These are phyloP conservation scores for Otis tarda DNA, from an alignment of 2,113 vertebrate species.

Conservation along the genomic window DNA sequence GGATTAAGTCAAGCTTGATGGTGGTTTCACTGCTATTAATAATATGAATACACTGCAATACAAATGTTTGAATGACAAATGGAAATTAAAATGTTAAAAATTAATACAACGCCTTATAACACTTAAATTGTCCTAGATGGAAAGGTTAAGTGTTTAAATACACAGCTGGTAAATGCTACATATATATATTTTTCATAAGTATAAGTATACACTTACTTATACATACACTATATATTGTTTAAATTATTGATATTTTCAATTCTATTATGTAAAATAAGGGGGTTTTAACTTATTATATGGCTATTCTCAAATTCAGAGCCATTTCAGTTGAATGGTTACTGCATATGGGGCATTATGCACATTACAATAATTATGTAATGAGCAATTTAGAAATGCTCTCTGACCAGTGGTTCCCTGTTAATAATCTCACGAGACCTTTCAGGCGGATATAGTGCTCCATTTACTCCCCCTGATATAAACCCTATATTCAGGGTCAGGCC, in stretches of 20 bases:
- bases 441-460: not conserved
- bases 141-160: not conserved
- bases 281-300: slow-evolving; percentile 41
- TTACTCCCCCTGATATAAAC: not conserved
- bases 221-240: not conserved
- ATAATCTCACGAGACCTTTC: not conserved
- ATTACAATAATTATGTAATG: slow-evolving; percentile 64
- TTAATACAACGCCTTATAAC: not conserved
- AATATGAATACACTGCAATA: fast-evolving
- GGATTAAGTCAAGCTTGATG: not conserved
- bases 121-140: not conserved
- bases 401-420: not conserved
- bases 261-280: not conserved
- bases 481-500: not conserved
- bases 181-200: not conserved
- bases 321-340: not conserved
- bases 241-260: not conserved
- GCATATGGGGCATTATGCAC: not conserved
- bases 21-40: not conserved
- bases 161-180: not conserved
- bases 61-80: not conserved
- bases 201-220: not conserved
- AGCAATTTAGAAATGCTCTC: slow-evolving; percentile 3
- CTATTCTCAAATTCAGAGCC: not conserved
- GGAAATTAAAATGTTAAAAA: not conserved